phyloP scores from a whole-genome alignment of 2,113 vertebrate species.

The Zosterops borbonicus region DNA sequence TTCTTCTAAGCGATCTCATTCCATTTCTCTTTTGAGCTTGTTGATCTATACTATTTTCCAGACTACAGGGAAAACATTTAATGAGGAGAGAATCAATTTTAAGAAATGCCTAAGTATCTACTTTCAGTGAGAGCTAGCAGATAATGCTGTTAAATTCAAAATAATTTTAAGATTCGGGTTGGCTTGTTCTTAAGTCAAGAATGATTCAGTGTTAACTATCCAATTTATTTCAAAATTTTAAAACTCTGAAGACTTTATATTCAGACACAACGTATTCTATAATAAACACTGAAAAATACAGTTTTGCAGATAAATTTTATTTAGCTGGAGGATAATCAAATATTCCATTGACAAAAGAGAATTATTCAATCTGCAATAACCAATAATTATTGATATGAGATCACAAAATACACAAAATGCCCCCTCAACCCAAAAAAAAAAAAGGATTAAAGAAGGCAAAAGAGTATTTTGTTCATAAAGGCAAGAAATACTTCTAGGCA shows the following conservation, averaged over 20 bases:
- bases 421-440: neutral
- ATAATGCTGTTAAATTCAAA: neutral
- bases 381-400: neutral
- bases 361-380: constrained; percentile 11
- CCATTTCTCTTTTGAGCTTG: neutral
- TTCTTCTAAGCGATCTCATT: neutral
- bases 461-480: constrained; percentile 37
- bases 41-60: neutral
- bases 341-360: neutral
- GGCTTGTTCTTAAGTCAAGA: neutral
- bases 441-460: neutral
- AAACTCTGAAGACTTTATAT: neutral
- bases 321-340: constrained; percentile 23
- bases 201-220: neutral
- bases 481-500: neutral
- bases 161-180: neutral
- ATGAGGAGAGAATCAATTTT: neutral
- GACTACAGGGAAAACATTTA: neutral
- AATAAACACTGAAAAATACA: neutral
- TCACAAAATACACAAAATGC: neutral
- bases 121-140: neutral
- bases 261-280: neutral
- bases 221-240: neutral
- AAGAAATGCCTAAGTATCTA: neutral
- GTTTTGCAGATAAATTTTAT: constrained; percentile 2